Evolutionary conservation across 2,113 vertebrate genomes (phyloP), one percentile per base, ranked within the genome.

Genomic region (Ciconia boyciana): DNA sequence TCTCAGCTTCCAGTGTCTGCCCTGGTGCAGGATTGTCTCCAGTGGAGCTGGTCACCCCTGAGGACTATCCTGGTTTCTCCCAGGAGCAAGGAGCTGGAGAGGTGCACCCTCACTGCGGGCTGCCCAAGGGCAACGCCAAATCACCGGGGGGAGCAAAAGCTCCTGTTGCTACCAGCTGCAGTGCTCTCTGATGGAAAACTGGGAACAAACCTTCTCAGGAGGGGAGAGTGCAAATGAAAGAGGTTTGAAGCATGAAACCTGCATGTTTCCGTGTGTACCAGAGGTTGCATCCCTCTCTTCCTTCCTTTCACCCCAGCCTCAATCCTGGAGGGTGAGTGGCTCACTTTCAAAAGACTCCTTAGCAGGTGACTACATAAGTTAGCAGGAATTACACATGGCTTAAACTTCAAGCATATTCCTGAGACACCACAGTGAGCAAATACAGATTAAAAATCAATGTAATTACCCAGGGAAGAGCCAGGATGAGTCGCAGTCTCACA

Each of bases 261-360:
- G 14, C 43, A 9, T 0, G 0, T 69, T 88, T 57, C 54, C 8
- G 4, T 10, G 14, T 1, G 7, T 48, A 48, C 28, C 44, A 20
- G 14, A 46, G 21, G 34, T 16, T 52, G 29, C 55, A 58, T 6
- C 25, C 25, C 22, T 31, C 55, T 25, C 11, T 49, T 21, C 18
- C 54, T 61, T 71, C n/a, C 54, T 78, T 62, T 48, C 34, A 13
- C 26, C 54, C 54, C 34, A 34, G 25, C 13, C 34, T 52, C 34
- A 19, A 26, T 9, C 13, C 39, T 60, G n/a, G 16, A 32, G 24
- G 22, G 48, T 66, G 48, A 69, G 54, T 9, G 54, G 19, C 36
- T 72, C 6, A 0, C 22, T 51, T 68, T 41, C 49, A 16, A 80
- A 71, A 26, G 61, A 16, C 72, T 83, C 48, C 39, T 48, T 43